phyloP scores from a whole-genome alignment of 2,113 vertebrate genomes.

The Myiagra hebetior region DNA sequence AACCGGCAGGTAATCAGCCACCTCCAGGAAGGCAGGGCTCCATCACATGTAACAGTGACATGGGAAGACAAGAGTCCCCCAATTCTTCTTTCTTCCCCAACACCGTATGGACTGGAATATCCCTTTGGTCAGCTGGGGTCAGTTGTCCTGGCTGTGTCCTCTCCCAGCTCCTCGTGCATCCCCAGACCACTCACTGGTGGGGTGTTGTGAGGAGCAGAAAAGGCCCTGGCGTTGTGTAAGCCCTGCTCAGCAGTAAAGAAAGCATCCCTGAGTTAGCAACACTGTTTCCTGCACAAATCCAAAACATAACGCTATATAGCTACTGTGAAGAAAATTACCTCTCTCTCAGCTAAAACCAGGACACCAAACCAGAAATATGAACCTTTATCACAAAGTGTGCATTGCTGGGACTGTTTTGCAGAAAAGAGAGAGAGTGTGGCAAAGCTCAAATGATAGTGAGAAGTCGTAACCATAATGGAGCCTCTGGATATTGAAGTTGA shows the following conservation, averaged over 20 bases:
- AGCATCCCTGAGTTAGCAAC: not conserved
- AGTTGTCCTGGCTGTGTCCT: not conserved
- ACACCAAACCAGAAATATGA: not conserved
- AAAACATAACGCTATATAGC: not conserved
- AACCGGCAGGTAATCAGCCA: not conserved
- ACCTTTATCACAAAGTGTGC: not conserved
- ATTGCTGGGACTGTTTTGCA: not conserved
- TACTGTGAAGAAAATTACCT: not conserved
- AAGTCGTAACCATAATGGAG: not conserved
- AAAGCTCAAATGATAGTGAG: not conserved
- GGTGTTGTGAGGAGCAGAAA: not conserved
- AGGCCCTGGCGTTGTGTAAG: not conserved
- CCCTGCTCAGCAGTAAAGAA: not conserved
- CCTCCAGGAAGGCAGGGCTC: not conserved
- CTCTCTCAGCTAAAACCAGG: not conserved
- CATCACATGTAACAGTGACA: fast-evolving
- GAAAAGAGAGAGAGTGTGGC: not conserved
- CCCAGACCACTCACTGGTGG: not conserved
- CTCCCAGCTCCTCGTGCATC: not conserved
- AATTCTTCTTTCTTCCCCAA: not conserved
- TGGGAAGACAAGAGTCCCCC: not conserved
- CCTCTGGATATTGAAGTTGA: not conserved
- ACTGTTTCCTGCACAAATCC: not conserved
- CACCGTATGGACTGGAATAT: not conserved
- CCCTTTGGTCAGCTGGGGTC: not conserved